A percentile compares a stretch with the other conserved stretches of the same genome.
phyloP scores from a whole-genome alignment of 2,113 vertebrate genomes.

The Corynorhinus townsendii region DNA sequence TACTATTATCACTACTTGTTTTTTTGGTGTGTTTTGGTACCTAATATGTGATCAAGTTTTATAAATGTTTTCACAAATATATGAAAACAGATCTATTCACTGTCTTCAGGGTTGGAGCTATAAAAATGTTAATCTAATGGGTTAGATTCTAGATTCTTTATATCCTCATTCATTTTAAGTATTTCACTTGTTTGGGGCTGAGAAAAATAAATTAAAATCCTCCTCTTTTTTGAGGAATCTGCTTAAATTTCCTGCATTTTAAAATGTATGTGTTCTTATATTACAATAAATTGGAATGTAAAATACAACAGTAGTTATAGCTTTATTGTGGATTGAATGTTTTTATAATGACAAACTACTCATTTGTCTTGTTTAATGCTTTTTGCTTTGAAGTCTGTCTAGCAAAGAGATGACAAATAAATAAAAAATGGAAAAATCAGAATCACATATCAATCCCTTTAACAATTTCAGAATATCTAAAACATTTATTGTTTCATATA shows the following conservation, averaged over 20 bases:
- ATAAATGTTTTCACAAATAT: background rate
- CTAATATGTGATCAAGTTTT: constrained; percentile 8
- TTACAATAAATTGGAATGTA: background rate
- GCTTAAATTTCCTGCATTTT: background rate
- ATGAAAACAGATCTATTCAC: background rate
- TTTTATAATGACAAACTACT: background rate
- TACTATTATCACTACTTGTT: background rate
- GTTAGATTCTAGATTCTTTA: constrained; percentile 10
- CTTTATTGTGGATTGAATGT: background rate
- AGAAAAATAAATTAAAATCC: constrained; percentile 4
- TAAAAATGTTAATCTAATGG: background rate
- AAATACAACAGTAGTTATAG: background rate
- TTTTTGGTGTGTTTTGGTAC: background rate
- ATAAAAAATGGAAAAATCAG: background rate
- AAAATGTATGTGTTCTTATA: background rate
- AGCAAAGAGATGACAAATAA: background rate
- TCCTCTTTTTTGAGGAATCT: background rate
- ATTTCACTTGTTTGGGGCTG: background rate
- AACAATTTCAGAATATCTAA: background rate
- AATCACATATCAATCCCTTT: background rate
- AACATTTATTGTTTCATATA: background rate
- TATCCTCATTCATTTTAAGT: background rate
- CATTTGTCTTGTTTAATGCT: background rate
- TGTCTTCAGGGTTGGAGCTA: background rate
- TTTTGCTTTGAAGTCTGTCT: constrained; percentile 3